Evolutionary conservation across 2,888 invertebrate genomes (phyloP), one percentile per base, ranked within the genome.

Genomic region (Crioceris asparagi): DNA sequence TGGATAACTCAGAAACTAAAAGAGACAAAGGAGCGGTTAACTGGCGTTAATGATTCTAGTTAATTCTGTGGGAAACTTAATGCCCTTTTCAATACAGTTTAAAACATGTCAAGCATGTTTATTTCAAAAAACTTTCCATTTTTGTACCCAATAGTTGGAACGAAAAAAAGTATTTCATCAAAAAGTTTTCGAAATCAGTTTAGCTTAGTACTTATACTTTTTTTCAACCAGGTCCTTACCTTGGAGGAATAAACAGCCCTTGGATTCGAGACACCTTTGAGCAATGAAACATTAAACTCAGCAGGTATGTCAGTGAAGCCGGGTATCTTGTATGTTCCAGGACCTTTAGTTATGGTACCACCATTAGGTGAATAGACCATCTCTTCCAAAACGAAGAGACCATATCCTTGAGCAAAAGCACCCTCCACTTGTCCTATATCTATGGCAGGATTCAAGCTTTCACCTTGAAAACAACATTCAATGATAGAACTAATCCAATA

Each of bases 401-500:
- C 96, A 54, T 92, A 90, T 1, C 96, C 96, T 71, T 94, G 93
- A 57, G 90, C 73, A 54, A 93, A 96, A 0, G 75, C 96, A 2
- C 96, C 96, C 67, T 96, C 96, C 11, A 96, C 82, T 69, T 96
- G 96, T 0, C 94, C 96, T 50, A 96, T 85, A 54, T 96, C 96
- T 46, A 96, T 90, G 2, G 94, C 93, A 3, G 96, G 96, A 65
- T 96, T 96, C 36, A 96, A 66, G 64, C 93, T 93, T 50, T 86
- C 81, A 1, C 94, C 60, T 59, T 35, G 16, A 47, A 46, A 34
- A 19, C 15, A 35, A 6, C n/a, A n/a, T n/a, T n/a, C n/a, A n/a
- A n/a, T n/a, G n/a, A n/a, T n/a, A n/a, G n/a, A n/a, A n/a, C n/a
- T n/a, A n/a, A n/a, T n/a, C n/a, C n/a, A n/a, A n/a, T n/a, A n/a